Evolutionary conservation across 2,113 vertebrate species (phyloP).

Genomic region (Saimiri boliviensis): DNA sequence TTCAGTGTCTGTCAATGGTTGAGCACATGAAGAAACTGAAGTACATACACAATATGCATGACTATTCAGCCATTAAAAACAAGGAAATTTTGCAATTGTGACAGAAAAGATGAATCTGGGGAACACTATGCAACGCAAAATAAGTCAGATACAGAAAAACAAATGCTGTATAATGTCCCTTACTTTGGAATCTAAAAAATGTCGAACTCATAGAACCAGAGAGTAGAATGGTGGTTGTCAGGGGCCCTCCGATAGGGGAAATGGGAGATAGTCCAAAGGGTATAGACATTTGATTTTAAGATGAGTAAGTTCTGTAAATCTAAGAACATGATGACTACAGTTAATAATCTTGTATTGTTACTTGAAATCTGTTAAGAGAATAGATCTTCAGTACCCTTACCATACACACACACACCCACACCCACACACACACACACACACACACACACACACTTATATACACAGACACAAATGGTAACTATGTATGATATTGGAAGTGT

Average conservation of each 20-base stretch:
- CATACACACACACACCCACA: not conserved
- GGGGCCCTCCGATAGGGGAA: accelerated
- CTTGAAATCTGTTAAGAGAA: not conserved
- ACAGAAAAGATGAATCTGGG: not conserved
- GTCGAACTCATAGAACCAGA: accelerated
- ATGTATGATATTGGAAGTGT: not conserved
- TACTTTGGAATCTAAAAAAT: not conserved
- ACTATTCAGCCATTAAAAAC: not conserved
- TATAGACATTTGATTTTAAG: not conserved
- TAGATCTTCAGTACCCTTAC: not conserved
- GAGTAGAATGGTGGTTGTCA: not conserved
- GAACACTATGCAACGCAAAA: not conserved
- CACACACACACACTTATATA: not conserved
- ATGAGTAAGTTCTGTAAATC: not conserved
- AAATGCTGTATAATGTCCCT: not conserved
- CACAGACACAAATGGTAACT: not conserved
- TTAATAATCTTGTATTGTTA: not conserved
- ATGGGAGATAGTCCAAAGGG: not conserved
- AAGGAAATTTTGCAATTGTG: not conserved
- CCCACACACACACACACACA: not conserved
- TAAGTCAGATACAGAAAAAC: not conserved
- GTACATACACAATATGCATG: not conserved
- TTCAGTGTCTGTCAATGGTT: too few species aligned
- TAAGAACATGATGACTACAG: not conserved
- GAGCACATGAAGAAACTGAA: not conserved